These are phyloP conservation scores for Chrysomela aeneicollis DNA, from an alignment of 2,888 invertebrate genomes.

Conservation along the genomic window DNA sequence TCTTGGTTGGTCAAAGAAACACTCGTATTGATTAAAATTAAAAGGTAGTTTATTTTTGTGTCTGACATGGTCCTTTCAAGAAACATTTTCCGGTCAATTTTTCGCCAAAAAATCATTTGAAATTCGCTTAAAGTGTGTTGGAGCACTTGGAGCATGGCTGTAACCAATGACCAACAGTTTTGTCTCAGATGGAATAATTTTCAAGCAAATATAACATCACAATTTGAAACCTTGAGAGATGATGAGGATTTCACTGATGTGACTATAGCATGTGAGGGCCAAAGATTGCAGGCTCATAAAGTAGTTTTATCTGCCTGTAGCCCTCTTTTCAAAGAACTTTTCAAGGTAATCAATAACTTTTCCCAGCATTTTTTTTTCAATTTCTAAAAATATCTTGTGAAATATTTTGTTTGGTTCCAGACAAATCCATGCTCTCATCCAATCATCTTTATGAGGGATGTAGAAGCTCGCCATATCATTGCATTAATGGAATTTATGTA, in stretches of 20 bases:
- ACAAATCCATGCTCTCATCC: conserved; percentile 86
- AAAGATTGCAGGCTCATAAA: conserved; percentile 85
- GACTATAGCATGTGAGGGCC: conserved; percentile 85
- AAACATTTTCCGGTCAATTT: conserved; percentile 47
- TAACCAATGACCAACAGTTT: conserved; percentile 82
- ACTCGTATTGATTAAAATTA: conserved; percentile 60
- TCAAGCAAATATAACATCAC: conserved; percentile 86
- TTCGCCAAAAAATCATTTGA: conserved; percentile 33
- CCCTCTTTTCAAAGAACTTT: conserved; percentile 86
- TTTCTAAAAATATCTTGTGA: background rate
- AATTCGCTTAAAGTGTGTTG: conserved; percentile 28
- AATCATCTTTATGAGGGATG: conserved; percentile 85
- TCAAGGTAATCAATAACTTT: conserved; percentile 70
- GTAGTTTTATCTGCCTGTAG: conserved; percentile 87
- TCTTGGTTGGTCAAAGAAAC: conserved; percentile 60
- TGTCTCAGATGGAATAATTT: conserved; percentile 91
- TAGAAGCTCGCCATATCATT: conserved; percentile 79
- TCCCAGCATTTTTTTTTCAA: background rate
- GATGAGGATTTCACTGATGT: conserved; percentile 90
- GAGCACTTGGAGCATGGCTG: conserved; percentile 50
- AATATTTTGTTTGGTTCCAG: conserved; percentile 63
- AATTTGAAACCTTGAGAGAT: conserved; percentile 84
- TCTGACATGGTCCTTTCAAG: conserved; percentile 47
- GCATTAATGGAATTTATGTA: conserved; percentile 87
- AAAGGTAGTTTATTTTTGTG: conserved; percentile 59